Evolutionary conservation across 2,888 invertebrate species (phyloP).

Genomic region (Nemurella pictetii): DNA sequence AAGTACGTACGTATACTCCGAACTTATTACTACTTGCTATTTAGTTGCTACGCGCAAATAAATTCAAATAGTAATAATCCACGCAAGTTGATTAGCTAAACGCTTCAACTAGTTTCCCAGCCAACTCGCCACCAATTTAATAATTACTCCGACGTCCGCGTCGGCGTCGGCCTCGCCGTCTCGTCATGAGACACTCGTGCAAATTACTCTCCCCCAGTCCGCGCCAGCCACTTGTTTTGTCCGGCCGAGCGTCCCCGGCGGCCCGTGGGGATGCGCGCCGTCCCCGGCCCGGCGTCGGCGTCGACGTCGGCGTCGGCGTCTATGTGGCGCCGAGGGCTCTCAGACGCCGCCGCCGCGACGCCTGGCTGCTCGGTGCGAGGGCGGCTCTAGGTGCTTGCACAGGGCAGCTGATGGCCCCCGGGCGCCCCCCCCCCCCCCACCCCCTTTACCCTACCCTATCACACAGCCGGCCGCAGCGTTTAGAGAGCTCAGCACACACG

Average conservation of each 20-base stretch:
- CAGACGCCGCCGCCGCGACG: slow-evolving; percentile 3
- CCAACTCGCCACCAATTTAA: background rate
- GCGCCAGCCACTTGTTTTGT: background rate
- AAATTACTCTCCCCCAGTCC: background rate
- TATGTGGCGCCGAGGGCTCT: slow-evolving; percentile 7
- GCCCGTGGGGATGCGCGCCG: background rate
- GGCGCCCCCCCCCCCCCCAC: no score
- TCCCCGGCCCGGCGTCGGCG: background rate
- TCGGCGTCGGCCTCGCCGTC: slow-evolving; percentile 33
- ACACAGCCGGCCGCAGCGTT: background rate
- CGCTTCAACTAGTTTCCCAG: background rate
- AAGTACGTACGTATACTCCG: no score
- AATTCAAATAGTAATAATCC: background rate
- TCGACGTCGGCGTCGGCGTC: background rate
- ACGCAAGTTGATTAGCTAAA: background rate
- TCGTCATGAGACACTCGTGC: background rate
- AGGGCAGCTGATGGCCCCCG: background rate
- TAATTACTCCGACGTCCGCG: background rate
- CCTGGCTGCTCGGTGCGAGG: background rate
- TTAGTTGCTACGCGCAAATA: background rate
- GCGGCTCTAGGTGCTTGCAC: background rate
- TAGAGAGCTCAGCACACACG: background rate
- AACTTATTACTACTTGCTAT: background rate
- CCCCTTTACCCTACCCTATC: background rate
- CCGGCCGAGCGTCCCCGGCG: background rate